Conservation (phyloP, 1,140 invertebrate species). For the Heliconius melpomene region DNA sequence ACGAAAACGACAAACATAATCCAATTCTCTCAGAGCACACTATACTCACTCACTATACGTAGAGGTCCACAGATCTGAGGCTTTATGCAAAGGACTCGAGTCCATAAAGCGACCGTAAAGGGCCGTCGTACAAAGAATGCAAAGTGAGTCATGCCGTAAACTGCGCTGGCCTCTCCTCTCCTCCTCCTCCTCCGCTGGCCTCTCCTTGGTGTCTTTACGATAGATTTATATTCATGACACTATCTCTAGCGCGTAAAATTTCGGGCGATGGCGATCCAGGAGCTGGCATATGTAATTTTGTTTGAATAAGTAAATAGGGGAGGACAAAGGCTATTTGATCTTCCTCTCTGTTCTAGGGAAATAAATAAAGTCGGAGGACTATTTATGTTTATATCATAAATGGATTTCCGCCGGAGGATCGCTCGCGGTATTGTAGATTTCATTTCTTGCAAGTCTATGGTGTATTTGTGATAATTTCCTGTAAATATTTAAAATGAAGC, state of each 20-base stretch:
- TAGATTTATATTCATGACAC: constrained; percentile 81
- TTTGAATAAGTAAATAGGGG: constrained; percentile 80
- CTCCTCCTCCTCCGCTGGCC: constrained; percentile 43
- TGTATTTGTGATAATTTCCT: too few species aligned
- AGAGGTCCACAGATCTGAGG: constrained; percentile 40
- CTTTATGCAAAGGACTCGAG: constrained; percentile 76
- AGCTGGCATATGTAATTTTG: constrained; percentile 80
- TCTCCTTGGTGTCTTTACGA: constrained; percentile 74
- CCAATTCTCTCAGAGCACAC: constrained; percentile 13
- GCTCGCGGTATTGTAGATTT: too few species aligned
- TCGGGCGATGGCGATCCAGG: constrained; percentile 77
- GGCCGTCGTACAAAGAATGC: constrained; percentile 75
- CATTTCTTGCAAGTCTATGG: too few species aligned
- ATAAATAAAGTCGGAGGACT: constrained; percentile 72
- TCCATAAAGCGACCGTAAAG: constrained; percentile 78
- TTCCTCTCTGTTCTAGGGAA: constrained; percentile 63
- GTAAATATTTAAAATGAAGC: neutral
- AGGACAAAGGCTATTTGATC: constrained; percentile 79
- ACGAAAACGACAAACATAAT: constrained; percentile 34
- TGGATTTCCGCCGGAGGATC: constrained; percentile 57
- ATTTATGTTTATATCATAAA: constrained; percentile 74
- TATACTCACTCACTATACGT: constrained; percentile 12
- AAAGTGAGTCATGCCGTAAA: constrained; percentile 78
- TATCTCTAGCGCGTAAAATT: constrained; percentile 79
- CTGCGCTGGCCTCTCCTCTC: constrained; percentile 62